A percentile compares a stretch with the other conserved stretches of the same genome.
Conservation (phyloP, 2,113 vertebrate species). For the Rhabdornis inornatus region DNA sequence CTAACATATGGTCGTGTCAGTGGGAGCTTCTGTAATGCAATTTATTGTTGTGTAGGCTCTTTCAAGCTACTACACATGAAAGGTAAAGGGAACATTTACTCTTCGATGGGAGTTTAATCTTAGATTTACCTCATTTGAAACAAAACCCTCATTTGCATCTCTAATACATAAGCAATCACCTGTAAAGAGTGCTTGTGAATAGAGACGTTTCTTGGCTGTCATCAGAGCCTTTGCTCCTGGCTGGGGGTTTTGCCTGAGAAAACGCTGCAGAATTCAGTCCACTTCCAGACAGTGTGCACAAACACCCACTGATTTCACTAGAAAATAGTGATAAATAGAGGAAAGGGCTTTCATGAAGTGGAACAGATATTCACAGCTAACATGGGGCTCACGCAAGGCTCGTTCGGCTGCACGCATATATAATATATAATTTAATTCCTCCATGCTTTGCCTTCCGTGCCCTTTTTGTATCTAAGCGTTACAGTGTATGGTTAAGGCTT, state of each 20-base stretch:
- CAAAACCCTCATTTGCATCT: conserved; percentile 20
- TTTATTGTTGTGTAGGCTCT: conserved; percentile 52
- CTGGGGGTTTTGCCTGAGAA: not conserved
- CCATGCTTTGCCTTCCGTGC: not conserved
- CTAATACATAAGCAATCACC: conserved; percentile 32
- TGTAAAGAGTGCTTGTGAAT: conserved; percentile 28
- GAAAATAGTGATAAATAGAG: conserved; percentile 4
- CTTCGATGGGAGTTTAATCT: conserved; percentile 52
- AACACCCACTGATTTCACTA: not conserved
- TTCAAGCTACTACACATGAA: conserved; percentile 62
- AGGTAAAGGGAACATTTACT: conserved; percentile 38
- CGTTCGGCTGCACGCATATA: not conserved
- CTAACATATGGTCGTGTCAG: conserved; percentile 57
- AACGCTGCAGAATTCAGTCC: not conserved
- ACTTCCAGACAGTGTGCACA: not conserved
- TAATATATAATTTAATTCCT: conserved; percentile 38
- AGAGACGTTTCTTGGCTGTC: not conserved
- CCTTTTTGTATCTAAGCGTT: conserved; percentile 4
- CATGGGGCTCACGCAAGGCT: not conserved
- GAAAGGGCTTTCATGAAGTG: conserved; percentile 31
- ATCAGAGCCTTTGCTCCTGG: not conserved
- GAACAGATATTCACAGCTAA: conserved; percentile 22
- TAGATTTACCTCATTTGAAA: conserved; percentile 52
- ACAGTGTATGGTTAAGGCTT: conserved; percentile 23
- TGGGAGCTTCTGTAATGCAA: conserved; percentile 65